Conservation (phyloP, 2,888 invertebrate genomes). For the Emmelina monodactyla region DNA sequence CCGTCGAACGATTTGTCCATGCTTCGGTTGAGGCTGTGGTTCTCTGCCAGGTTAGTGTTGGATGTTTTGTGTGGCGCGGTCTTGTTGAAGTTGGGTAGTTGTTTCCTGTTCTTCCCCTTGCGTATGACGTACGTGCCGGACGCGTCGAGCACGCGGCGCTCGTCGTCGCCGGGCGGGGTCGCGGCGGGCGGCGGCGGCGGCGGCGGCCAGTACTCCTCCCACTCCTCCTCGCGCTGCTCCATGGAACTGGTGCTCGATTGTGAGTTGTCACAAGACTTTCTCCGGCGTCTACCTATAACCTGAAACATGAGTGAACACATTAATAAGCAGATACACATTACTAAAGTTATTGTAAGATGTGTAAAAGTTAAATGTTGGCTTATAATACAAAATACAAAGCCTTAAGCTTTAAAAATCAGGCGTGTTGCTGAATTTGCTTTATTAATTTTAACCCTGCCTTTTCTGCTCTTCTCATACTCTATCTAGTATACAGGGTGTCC, state of each 20-base stretch:
- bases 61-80: conserved; percentile 53
- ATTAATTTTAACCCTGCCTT: no score
- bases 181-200: conserved; percentile 77
- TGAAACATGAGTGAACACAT: conserved; percentile 25
- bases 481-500: no score
- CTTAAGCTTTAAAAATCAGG: no score
- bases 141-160: conserved; percentile 39
- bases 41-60: conserved; percentile 42
- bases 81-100: conserved; percentile 66
- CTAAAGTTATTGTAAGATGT: no score
- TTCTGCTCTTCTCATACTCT: no score
- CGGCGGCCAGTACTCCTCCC: conserved; percentile 73
- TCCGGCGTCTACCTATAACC: conserved; percentile 65
- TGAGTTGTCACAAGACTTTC: conserved; percentile 65
- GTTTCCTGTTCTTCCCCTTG: conserved; percentile 75
- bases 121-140: conserved; percentile 84
- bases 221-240: conserved; percentile 69
- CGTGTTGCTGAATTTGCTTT: no score
- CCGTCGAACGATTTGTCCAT: conserved; percentile 58
- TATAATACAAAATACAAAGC: no score
- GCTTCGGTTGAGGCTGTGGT: conserved; percentile 54
- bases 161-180: conserved; percentile 69
- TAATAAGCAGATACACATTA: no score
- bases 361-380: neutral
- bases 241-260: conserved; percentile 77